A percentile compares a stretch with the other conserved stretches of the same genome.
These are phyloP conservation scores for Hipposideros armiger DNA, from an alignment of 2,113 vertebrate genomes.

Conservation along the genomic window DNA sequence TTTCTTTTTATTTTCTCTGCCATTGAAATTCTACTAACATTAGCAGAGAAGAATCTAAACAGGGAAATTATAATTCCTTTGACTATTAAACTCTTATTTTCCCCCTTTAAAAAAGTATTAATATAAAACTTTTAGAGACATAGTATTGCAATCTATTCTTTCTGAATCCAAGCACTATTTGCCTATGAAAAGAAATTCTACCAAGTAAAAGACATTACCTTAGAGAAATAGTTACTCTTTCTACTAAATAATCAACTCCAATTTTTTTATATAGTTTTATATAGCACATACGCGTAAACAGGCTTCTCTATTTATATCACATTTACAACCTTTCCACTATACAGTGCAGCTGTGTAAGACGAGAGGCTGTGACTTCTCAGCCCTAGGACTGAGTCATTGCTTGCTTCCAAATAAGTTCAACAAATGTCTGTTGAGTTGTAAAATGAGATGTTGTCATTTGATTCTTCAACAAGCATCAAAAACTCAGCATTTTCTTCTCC, in stretches of 20 bases:
- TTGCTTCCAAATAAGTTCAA: not conserved
- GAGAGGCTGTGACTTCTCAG: not conserved
- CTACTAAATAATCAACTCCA: not conserved
- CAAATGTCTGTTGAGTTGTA: not conserved
- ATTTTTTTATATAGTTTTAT: not conserved
- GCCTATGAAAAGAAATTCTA: not conserved
- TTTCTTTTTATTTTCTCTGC: conserved; percentile 27
- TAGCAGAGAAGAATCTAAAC: not conserved
- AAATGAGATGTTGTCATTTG: not conserved
- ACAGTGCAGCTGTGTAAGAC: not conserved
- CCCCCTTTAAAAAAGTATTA: not conserved
- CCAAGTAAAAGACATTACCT: not conserved
- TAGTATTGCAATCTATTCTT: not conserved
- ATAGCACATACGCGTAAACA: not conserved
- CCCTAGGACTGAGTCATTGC: not conserved
- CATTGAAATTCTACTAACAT: not conserved
- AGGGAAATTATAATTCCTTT: conserved; percentile 24
- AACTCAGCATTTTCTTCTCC: not conserved
- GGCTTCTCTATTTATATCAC: not conserved
- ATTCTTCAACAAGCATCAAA: not conserved
- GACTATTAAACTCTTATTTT: not conserved
- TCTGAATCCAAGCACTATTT: not conserved
- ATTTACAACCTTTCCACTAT: not conserved
- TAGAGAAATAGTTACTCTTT: not conserved
- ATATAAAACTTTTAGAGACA: not conserved